These are phyloP conservation scores for Eilema depressum DNA, from an alignment of 2,888 invertebrate genomes.

Conservation along the genomic window DNA sequence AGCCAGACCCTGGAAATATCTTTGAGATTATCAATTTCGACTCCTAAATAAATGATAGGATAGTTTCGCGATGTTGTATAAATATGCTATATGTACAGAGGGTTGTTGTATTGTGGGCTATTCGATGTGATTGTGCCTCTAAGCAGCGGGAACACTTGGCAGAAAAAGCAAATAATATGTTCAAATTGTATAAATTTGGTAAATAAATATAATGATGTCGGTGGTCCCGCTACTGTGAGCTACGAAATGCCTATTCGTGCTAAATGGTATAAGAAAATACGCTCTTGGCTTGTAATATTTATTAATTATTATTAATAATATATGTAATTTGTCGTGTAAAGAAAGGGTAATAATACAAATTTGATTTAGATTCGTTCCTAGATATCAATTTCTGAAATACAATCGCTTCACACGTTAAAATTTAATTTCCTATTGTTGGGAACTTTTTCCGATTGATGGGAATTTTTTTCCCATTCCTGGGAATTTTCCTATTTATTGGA, in stretches of 20 bases:
- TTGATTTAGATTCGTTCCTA: conserved; percentile 17
- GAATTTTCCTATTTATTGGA: not conserved
- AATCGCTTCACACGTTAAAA: not conserved
- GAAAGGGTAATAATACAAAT: conserved; percentile 17
- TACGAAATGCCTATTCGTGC: conserved; percentile 18
- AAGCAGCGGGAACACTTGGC: not conserved
- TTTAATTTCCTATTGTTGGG: not conserved
- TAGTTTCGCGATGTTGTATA: conserved; percentile 19
- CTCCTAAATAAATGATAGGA: conserved; percentile 9
- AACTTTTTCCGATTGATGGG: not conserved
- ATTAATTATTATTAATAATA: conserved; percentile 14
- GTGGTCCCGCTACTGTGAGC: conserved; percentile 18
- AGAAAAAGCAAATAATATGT: not conserved
- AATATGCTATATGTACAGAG: conserved; percentile 25
- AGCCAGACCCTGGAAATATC: not conserved
- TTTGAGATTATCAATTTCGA: conserved; percentile 6
- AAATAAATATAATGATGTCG: conserved; percentile 19
- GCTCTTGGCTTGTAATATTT: conserved; percentile 27
- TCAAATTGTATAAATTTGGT: conserved; percentile 10
- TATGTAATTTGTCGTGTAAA: not conserved
- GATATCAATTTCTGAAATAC: not conserved
- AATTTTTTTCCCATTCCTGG: conserved; percentile 1
- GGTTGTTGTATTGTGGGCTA: conserved; percentile 23
- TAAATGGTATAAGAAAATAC: conserved; percentile 21
- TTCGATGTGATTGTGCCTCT: conserved; percentile 12